phyloP scores from a whole-genome alignment of 1,140 invertebrate genomes.

The Ephestia elutella region DNA sequence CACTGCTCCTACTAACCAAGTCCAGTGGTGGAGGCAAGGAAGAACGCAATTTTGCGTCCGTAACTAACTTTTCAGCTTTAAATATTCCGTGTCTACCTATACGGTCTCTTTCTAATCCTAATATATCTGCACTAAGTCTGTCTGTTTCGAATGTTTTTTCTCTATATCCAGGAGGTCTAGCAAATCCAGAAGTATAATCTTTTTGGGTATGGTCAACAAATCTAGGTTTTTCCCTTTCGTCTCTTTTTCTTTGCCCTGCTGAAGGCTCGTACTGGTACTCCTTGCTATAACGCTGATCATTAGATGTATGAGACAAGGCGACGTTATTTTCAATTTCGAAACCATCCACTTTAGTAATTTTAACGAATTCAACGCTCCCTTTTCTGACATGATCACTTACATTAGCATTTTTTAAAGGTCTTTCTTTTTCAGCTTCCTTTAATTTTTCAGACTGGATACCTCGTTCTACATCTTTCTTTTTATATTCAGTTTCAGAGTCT shows the following conservation, averaged over 20 bases:
- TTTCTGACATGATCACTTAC: not conserved
- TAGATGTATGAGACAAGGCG: not conserved
- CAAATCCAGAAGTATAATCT: slow-evolving; percentile 46
- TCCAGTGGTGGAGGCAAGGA: slow-evolving; percentile 22
- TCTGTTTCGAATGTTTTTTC: slow-evolving; percentile 35
- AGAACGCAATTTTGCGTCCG: slow-evolving; percentile 46
- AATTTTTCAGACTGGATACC: not conserved
- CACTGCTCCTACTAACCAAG: slow-evolving; percentile 16
- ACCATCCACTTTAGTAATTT: slow-evolving; percentile 15
- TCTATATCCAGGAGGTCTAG: slow-evolving; percentile 43
- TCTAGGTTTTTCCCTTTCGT: slow-evolving; percentile 28
- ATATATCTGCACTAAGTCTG: slow-evolving; percentile 14
- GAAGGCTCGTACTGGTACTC: slow-evolving; percentile 37
- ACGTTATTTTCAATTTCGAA: slow-evolving; percentile 28
- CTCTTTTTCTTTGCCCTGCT: slow-evolving; percentile 17
- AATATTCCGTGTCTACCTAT: slow-evolving; percentile 28
- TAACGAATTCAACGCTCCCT: not conserved
- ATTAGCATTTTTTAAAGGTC: no score
- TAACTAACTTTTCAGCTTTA: slow-evolving; percentile 45
- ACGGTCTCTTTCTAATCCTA: slow-evolving; percentile 10
- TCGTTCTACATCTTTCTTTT: not conserved
- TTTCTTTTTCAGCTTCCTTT: not conserved
- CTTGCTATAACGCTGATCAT: slow-evolving; percentile 17
- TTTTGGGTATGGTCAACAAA: slow-evolving; percentile 45
- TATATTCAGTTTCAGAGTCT: no score